Evolutionary conservation across 1,140 invertebrate species (phyloP).

Genomic region (Zaprionus ghesquierei): DNA sequence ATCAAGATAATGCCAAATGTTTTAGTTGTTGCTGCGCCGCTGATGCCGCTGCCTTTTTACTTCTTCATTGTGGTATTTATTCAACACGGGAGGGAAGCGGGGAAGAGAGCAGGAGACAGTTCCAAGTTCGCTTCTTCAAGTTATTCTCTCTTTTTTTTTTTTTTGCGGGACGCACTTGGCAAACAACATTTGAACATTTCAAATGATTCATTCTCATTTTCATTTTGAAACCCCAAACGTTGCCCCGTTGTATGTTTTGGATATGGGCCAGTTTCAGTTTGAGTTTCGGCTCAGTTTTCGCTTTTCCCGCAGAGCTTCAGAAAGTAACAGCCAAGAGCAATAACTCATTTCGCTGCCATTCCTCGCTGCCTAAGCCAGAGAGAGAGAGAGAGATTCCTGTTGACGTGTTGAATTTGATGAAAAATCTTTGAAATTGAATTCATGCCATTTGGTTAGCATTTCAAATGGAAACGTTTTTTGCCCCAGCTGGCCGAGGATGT

Average conservation of each 20-base stretch:
- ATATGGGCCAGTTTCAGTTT: constrained; percentile 5
- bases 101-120: background rate
- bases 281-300: constrained; percentile 4
- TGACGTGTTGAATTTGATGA: constrained; percentile 54
- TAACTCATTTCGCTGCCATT: constrained; percentile 60
- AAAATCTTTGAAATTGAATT: constrained; percentile 74
- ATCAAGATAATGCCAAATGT: constrained; percentile 47
- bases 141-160: background rate
- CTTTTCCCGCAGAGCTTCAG: background rate
- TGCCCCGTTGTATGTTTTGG: constrained; percentile 12
- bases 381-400: background rate
- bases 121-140: background rate
- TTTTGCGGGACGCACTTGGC: background rate
- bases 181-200: constrained; percentile 23
- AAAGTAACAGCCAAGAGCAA: constrained; percentile 54
- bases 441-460: constrained; percentile 63
- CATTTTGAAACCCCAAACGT: background rate
- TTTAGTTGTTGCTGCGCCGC: constrained; percentile 12
- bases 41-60: constrained; percentile 25
- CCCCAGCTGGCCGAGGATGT: background rate
- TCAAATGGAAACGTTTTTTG: constrained; percentile 49
- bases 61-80: constrained; percentile 35
- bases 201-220: constrained; percentile 35
- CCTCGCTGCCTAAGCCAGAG: background rate
- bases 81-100: background rate